Evolutionary conservation across 2,888 invertebrate genomes (phyloP), one percentile per base, ranked within the genome.

Genomic region (Drosophila ochracea): DNA sequence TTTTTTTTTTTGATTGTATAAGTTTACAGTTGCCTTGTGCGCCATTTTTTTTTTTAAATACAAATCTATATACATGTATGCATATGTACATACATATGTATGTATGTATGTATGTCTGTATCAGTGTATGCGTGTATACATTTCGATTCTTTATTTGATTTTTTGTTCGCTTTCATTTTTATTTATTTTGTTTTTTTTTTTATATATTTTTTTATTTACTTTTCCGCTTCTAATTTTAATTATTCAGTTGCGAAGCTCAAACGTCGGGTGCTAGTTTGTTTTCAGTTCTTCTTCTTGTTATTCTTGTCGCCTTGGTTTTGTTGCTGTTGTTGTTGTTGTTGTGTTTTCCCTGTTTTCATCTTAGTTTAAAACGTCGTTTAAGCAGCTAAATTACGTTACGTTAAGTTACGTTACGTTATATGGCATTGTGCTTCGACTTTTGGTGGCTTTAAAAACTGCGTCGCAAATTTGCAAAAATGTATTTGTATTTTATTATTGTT

Each of bases 201-300:
- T 58, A 35, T 37, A 7, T 54, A 25, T 62, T 61, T 68, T 68
- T 61, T 71, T 83, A 90, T 90, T 89, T 90, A 82, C 82, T 90
- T 85, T 85, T 83, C 83, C 66, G 91, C 78, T 90, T 83, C 78
- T 82, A 90, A 82, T 86, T 87, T 87, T 83, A 90, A 90, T 90
- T 89, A 87, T 87, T 83, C 84, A 90, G 91, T 86, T 89, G 87
- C 75, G 75, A 77, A 74, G 85, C 86, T 86, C 88, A 90, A 84
- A 88, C 90, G 88, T 88, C 80, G 88, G 78, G 86, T 73, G 78
- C 68, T 69, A 80, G 80, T 84, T 84, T 90, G 89, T 90, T 88
- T 84, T 90, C 57, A 77, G 63, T 80, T 77, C 68, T 82, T 80
- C 68, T 63, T 82, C 74, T 85, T 73, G 50, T 52, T 67, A 13